Conservation (phyloP, 2,113 vertebrate genomes). For the Bubo bubo region DNA sequence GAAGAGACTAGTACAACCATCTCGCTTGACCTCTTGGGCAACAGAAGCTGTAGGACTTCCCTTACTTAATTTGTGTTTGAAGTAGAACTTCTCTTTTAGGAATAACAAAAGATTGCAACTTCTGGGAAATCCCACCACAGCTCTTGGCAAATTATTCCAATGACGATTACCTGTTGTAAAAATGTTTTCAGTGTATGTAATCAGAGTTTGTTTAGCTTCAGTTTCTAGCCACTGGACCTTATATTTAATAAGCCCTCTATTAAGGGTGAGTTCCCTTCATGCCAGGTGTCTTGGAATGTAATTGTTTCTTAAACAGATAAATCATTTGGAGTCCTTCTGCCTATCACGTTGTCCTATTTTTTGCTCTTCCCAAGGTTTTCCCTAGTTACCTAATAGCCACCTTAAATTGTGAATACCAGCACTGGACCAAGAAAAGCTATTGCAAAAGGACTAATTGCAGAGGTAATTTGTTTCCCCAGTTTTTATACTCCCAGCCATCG, state of each 20-base stretch:
- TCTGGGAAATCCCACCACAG: not conserved
- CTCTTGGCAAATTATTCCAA: not conserved
- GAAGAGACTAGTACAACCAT: not conserved
- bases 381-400: not conserved
- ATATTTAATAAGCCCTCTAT: not conserved
- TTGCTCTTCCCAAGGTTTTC: not conserved
- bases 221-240: not conserved
- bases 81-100: not conserved
- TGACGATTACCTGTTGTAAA: not conserved
- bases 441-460: not conserved
- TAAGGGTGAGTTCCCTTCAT: not conserved
- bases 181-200: not conserved
- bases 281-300: not conserved
- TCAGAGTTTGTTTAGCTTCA: not conserved
- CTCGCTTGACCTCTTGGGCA: accelerated
- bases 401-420: not conserved
- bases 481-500: not conserved
- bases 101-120: not conserved
- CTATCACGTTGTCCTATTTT: not conserved
- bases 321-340: not conserved
- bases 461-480: not conserved
- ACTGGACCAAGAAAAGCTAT: not conserved
- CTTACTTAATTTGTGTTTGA: not conserved
- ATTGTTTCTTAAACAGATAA: not conserved
- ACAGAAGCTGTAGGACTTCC: not conserved